Evolutionary conservation across 2,888 invertebrate species (phyloP).

Genomic region (Trachelus troglodyta): DNA sequence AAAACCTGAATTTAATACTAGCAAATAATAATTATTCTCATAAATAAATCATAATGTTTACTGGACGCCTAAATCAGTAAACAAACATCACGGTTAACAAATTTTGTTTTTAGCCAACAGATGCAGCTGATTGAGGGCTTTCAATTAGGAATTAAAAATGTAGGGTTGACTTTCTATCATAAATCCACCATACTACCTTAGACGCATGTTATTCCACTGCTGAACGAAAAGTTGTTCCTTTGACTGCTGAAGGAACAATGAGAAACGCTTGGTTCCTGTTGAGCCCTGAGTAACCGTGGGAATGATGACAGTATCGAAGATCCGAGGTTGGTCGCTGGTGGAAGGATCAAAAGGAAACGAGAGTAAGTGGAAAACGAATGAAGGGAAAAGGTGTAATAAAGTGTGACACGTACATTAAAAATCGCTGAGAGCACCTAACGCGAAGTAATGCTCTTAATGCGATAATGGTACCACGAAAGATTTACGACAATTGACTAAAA

Average conservation of each 20-base stretch:
- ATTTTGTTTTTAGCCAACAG: too few relatives aligned
- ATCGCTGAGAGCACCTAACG: not conserved
- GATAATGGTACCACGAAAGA: not conserved
- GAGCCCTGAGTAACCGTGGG: not conserved
- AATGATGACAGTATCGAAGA: not conserved
- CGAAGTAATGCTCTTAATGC: not conserved
- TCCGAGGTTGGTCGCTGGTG: not conserved
- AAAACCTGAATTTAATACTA: too few relatives aligned
- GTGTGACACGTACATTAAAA: not conserved
- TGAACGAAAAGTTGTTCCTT: not conserved
- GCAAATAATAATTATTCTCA: too few relatives aligned
- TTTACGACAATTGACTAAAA: not conserved
- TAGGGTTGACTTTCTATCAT: too few relatives aligned
- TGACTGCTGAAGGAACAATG: not conserved
- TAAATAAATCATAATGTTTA: too few relatives aligned
- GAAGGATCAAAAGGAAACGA: not conserved
- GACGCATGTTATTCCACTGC: not conserved
- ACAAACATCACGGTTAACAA: too few relatives aligned
- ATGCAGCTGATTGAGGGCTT: too few relatives aligned
- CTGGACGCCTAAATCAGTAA: too few relatives aligned
- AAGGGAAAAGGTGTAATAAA: not conserved
- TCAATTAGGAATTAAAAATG: too few relatives aligned
- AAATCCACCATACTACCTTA: too few relatives aligned
- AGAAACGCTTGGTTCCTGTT: not conserved
- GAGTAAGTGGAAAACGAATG: not conserved